phyloP scores from a whole-genome alignment of 1,140 invertebrate genomes.

The Sweltsa coloradensis region DNA sequence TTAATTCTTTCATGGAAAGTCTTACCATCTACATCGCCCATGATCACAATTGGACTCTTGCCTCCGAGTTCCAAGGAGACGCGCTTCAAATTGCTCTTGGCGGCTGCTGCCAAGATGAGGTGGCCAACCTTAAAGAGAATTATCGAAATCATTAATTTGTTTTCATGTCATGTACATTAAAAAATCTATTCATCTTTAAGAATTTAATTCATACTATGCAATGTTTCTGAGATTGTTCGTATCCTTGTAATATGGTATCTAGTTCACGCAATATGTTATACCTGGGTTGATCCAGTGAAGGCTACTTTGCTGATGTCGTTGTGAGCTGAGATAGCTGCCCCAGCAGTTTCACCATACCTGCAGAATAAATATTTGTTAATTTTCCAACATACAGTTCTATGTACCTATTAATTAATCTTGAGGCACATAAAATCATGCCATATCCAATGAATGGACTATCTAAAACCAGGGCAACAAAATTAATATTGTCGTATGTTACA shows the following conservation, averaged over 20 bases:
- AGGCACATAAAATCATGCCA: too few relatives aligned
- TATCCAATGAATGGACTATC: too few relatives aligned
- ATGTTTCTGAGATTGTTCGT: too few relatives aligned
- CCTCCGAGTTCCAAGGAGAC: conserved; percentile 83
- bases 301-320: conserved; percentile 54
- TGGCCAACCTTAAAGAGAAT: conserved; percentile 45
- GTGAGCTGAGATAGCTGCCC: conserved; percentile 48
- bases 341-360: conserved; percentile 52
- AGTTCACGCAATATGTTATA: conserved; percentile 8
- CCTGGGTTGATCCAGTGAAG: conserved; percentile 51
- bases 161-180: neutral
- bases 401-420: too few relatives aligned
- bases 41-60: conserved; percentile 77
- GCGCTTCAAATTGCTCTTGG: conserved; percentile 66
- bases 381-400: too few relatives aligned
- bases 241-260: neutral
- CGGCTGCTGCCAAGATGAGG: conserved; percentile 59
- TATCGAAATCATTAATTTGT: neutral
- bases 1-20: too few relatives aligned
- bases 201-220: neutral
- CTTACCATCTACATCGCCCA: conserved; percentile 49
- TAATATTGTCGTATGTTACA: too few relatives aligned
- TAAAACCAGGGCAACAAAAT: too few relatives aligned
- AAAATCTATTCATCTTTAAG: neutral
- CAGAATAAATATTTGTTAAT: too few relatives aligned